Percentiles rank a stretch among this genome's conserved stretches.
Conservation (phyloP, 2,888 invertebrate genomes). For the Chymomyza procnemis region DNA sequence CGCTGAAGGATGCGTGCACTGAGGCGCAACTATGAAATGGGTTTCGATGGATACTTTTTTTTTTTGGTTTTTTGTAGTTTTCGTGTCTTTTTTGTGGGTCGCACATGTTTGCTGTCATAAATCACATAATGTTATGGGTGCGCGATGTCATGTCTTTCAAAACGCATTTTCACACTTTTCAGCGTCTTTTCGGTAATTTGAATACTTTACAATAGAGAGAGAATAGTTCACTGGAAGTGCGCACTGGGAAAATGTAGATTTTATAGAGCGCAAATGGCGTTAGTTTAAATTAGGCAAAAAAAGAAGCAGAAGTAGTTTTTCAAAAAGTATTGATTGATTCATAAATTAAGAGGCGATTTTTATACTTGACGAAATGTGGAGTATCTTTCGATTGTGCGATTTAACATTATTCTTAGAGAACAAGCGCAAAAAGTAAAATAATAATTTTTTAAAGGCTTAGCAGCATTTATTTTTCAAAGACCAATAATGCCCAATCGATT, state of each 20-base stretch:
- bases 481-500: too few relatives aligned
- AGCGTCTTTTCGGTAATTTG: conserved; percentile 60
- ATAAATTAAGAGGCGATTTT: too few relatives aligned
- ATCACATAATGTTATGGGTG: conserved; percentile 75
- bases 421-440: too few relatives aligned
- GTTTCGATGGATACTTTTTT: background rate
- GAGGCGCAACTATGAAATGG: background rate
- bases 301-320: background rate
- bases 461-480: too few relatives aligned
- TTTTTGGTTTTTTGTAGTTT: background rate
- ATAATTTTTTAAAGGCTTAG: too few relatives aligned
- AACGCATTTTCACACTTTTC: conserved; percentile 77
- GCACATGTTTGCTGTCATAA: conserved; percentile 79
- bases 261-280: conserved; percentile 12
- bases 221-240: conserved; percentile 54
- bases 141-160: conserved; percentile 70
- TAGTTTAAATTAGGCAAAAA: background rate
- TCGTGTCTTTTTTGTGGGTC: conserved; percentile 71
- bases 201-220: conserved; percentile 50
- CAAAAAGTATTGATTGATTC: conserved; percentile 8
- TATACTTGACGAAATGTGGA: too few relatives aligned
- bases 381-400: too few relatives aligned
- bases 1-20: conserved; percentile 71
- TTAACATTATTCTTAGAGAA: too few relatives aligned
- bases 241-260: conserved; percentile 9